Percentiles rank a stretch among this genome's conserved stretches.
These are phyloP conservation scores for Toxonevra muliebris DNA, from an alignment of 2,888 invertebrate species.

Conservation along the genomic window DNA sequence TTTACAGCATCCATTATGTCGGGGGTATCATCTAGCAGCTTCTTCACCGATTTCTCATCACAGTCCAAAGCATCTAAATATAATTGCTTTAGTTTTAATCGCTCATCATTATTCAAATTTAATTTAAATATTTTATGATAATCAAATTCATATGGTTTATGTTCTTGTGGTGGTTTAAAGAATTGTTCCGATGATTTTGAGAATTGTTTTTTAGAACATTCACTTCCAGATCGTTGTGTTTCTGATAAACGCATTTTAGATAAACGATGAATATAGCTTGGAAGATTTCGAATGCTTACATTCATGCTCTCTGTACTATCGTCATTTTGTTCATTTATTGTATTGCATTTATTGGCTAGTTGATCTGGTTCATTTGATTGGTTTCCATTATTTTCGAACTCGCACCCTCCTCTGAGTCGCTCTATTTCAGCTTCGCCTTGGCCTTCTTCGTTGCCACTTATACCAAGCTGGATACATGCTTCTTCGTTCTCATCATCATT, in stretches of 20 bases:
- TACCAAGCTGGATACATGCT: too few species aligned
- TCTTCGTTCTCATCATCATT: background rate
- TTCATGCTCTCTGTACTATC: too few species aligned
- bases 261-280: too few species aligned
- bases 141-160: constrained; percentile 47
- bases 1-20: constrained; percentile 13
- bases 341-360: background rate
- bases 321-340: background rate
- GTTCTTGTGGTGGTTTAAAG: constrained; percentile 37
- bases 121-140: constrained; percentile 48
- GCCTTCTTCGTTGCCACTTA: background rate
- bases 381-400: background rate
- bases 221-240: too few species aligned
- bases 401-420: background rate
- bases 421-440: background rate
- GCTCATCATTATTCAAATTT: background rate
- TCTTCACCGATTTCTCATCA: constrained; percentile 35
- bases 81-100: constrained; percentile 11
- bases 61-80: constrained; percentile 23
- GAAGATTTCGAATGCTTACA: too few species aligned
- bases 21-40: constrained; percentile 27
- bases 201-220: too few species aligned
- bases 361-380: background rate
- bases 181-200: constrained; percentile 32
- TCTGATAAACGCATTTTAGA: too few species aligned